Evolutionary conservation across 2,113 vertebrate genomes (phyloP).

Genomic region (Gallinago jamesoni): DNA sequence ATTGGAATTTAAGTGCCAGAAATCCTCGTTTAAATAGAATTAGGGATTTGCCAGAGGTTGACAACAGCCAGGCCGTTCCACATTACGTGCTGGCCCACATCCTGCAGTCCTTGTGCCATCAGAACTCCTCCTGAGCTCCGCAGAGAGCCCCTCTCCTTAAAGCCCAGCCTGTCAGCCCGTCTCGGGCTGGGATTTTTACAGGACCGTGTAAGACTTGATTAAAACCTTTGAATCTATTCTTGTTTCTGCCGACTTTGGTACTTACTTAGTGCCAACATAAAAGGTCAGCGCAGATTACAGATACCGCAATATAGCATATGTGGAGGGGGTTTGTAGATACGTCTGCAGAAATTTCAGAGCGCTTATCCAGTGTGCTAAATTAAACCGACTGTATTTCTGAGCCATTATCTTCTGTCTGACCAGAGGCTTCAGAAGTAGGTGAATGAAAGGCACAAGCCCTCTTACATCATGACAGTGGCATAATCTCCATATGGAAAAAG

Average conservation of each 20-base stretch:
- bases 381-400: slow-evolving; percentile 10
- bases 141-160: neutral
- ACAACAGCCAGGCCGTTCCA: neutral
- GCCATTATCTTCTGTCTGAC: slow-evolving; percentile 43
- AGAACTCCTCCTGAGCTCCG: neutral
- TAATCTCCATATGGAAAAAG: slow-evolving; percentile 62
- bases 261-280: neutral
- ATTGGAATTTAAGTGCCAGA: slow-evolving; percentile 6
- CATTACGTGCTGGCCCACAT: neutral
- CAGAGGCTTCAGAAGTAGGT: slow-evolving; percentile 33
- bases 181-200: neutral
- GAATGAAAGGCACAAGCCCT: slow-evolving; percentile 17
- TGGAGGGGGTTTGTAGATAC: neutral
- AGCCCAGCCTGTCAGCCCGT: neutral
- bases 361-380: neutral
- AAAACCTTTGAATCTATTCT: neutral
- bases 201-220: neutral
- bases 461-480: slow-evolving; percentile 1
- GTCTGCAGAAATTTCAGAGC: neutral
- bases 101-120: neutral
- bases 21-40: neutral
- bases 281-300: neutral
- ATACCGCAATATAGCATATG: neutral
- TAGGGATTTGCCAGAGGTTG: neutral
- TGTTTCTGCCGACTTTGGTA: neutral